These are phyloP conservation scores for Heliocidaris tuberculata DNA, from an alignment of 35 echinoderm and acorn worm genomes.

Conservation along the genomic window DNA sequence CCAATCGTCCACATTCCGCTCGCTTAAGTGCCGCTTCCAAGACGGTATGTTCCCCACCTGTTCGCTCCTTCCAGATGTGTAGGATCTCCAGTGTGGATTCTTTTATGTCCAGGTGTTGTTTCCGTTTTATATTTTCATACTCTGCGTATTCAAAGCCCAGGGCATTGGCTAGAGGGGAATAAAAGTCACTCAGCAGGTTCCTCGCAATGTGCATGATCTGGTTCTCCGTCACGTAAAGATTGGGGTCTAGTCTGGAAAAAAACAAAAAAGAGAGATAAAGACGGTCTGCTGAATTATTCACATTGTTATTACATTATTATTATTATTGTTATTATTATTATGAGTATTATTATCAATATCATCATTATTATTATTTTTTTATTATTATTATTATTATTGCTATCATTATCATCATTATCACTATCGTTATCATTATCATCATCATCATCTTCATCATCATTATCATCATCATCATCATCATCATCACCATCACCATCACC, in stretches of 20 bases:
- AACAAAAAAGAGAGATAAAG: no score
- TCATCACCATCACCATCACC: no score
- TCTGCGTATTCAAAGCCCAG: slow-evolving; percentile 6
- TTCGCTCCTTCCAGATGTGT: background rate
- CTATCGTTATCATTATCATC: no score
- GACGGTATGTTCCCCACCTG: background rate
- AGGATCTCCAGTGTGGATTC: background rate
- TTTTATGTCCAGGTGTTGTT: background rate
- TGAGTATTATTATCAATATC: no score
- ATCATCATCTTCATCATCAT: no score
- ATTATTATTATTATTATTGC: no score
- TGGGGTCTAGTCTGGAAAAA: background rate
- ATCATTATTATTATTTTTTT: no score
- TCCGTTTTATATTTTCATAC: background rate
- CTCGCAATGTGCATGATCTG: background rate
- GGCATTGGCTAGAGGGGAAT: background rate
- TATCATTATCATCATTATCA: no score
- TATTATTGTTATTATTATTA: no score
- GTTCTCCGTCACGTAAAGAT: background rate
- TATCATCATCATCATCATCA: no score
- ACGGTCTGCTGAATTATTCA: no score
- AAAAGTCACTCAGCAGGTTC: background rate
- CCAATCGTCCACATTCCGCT: background rate
- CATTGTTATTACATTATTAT: no score
- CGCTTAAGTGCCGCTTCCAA: background rate